Evolutionary conservation across 2,113 vertebrate species (phyloP), one percentile per base, ranked within the genome.

Genomic region (Hipposideros armiger): DNA sequence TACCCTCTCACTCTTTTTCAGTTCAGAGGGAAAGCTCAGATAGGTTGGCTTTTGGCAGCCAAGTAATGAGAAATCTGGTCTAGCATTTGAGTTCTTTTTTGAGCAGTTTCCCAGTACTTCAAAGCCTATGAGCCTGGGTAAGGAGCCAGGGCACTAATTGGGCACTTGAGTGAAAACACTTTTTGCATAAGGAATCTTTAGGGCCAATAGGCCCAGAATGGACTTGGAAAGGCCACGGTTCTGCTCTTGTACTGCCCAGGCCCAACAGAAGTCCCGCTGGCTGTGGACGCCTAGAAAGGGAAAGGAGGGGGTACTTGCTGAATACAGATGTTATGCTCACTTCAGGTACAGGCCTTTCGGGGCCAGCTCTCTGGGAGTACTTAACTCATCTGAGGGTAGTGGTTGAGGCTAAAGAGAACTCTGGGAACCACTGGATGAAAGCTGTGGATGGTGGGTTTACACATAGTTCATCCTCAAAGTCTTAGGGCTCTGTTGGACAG

Each of bases 51-150:
- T 85, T 97, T 86, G 87, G 92, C 89, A 94, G 73, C 91, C 86
- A 96, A 96, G 87, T 64, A 96, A 64, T 62, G 47, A n/a, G 16
- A 91, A 96, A 89, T 81, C 72, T 98, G 89, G 90, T 95, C 97
- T 98, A 96, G 93, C 62, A 94, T 89, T 98, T 97, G 95, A 97
- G 96, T 40, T 96, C 60, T 97, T 96, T 94, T 95, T 87, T 95
- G 76, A 93, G 64, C 2, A 52, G 73, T 92, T 72, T 94, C 47
- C 45, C 81, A 80, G 47, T 64, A 93, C 73, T 95, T 97, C 97
- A 97, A 96, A 97, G 76, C 60, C 72, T 95, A 70, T 93, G 90
- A 84, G 81, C 40, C 81, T 84, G 78, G 80, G 76, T 96, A 97
- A 95, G 77, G 76, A 95, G 78, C 89, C 90, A 86, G 90, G 70